Percentiles rank a stretch among this genome's conserved stretches.
Evolutionary conservation across 2,888 invertebrate species (phyloP).

Genomic region (Heliconius sara): DNA sequence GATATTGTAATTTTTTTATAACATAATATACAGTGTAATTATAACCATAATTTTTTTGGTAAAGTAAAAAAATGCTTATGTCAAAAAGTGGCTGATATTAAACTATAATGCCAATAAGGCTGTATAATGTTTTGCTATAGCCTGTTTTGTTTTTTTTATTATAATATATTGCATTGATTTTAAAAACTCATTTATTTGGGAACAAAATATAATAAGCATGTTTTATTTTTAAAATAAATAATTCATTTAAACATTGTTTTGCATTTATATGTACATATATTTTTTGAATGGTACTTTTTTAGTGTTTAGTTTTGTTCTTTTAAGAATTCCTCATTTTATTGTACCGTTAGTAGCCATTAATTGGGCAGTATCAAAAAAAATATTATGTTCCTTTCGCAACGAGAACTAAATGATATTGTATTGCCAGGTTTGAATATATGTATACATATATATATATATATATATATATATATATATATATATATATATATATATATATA

Average conservation of each 20-base stretch:
- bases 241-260: slow-evolving; percentile 43
- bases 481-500: neutral
- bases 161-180: slow-evolving; percentile 8
- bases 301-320: slow-evolving; percentile 59
- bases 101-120: neutral
- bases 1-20: slow-evolving; percentile 9
- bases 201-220: neutral
- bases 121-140: neutral
- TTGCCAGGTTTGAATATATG: neutral
- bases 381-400: slow-evolving; percentile 58
- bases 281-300: slow-evolving; percentile 64
- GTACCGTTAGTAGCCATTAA: slow-evolving; percentile 48
- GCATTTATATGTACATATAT: slow-evolving; percentile 68
- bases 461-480: neutral
- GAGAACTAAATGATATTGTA: slow-evolving; percentile 15
- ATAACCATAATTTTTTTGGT: neutral
- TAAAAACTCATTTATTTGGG: slow-evolving; percentile 2
- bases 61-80: neutral
- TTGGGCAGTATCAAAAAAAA: slow-evolving; percentile 53
- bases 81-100: neutral
- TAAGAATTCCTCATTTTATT: slow-evolving; percentile 55
- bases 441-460: neutral
- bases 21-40: slow-evolving; percentile 6
- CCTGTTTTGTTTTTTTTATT: neutral
- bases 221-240: slow-evolving; percentile 18